Evolutionary conservation across 2,113 vertebrate species (phyloP).

Genomic region (Cyanoliseus patagonus): DNA sequence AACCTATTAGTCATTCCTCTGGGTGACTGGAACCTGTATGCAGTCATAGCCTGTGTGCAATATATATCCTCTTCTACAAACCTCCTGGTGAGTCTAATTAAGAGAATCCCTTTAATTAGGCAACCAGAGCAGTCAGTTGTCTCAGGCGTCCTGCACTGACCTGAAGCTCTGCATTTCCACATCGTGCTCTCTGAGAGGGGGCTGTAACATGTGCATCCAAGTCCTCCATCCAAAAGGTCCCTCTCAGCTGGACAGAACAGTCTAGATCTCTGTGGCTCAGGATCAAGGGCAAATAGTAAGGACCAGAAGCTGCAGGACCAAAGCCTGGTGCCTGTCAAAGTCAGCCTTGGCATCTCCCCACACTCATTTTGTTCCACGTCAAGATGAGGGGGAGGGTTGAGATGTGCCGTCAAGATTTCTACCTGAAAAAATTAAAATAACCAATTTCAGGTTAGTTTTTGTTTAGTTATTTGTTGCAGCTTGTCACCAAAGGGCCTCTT

Average conservation of each 20-base stretch:
- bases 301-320: neutral
- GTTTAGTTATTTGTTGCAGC: neutral
- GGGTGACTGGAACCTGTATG: neutral
- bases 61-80: neutral
- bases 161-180: neutral
- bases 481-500: neutral
- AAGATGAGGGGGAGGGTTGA: neutral
- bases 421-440: neutral
- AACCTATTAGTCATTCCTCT: neutral
- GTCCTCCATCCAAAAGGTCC: neutral
- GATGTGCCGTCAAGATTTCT: neutral
- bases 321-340: neutral
- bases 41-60: neutral
- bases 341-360: neutral
- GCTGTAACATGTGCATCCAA: rapidly evolving
- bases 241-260: neutral
- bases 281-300: neutral
- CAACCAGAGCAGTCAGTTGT: neutral
- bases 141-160: neutral
- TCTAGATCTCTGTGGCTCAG: neutral
- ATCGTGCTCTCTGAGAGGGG: neutral
- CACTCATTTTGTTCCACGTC: neutral
- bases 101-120: neutral
- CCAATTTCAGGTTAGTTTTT: neutral
- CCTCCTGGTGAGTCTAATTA: neutral